Evolutionary conservation across 2,113 vertebrate species (phyloP), one percentile per base, ranked within the genome.

Genomic region (Synchiropus splendidus): DNA sequence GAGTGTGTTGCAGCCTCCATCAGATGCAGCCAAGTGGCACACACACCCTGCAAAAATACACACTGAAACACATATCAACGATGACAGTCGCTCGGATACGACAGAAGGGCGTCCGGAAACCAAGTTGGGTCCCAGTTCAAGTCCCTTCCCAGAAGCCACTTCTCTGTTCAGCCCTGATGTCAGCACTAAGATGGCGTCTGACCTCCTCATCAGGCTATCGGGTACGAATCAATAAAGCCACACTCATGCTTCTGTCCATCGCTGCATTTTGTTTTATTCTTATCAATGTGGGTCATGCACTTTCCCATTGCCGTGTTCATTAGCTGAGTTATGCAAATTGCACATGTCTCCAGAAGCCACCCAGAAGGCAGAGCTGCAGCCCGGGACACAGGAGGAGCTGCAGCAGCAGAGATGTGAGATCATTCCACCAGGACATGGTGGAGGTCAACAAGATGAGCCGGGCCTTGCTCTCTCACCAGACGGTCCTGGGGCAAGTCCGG

Each of bases 111-210:
- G n/a, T 27, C 21, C 8, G 21, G 21, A 27, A 8, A 27, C 4
- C 21, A 27, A 27, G 21, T 27, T 27, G 21, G 21, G 21, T 27
- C 10, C 52, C 1, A 58, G 68, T 67, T 71, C 70, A 6, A 76
- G 70, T 21, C 72, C 75, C 39, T 74, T 74, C 61, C 76, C 63
- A 33, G 53, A 64, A 50, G 79, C 79, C 67, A 81, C 72, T 53
- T 74, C 76, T 68, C 72, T 81, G 39, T 79, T 79, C 73, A 79
- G 79, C 67, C 79, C 76, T 1, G 79, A 81, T 53, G 74, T 77
- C 61, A 67, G 59, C 68, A 61, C 51, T 62, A 81, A 81, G 76
- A 81, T 71, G 64, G 79, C 79, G 55, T 81, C 79, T 12, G 74
- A 79, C 74, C 79, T 81, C 48, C 79, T 81, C 48, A 79, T 81